Conservation (phyloP, 2,113 vertebrate species). For the Coreoperca whiteheadi region DNA sequence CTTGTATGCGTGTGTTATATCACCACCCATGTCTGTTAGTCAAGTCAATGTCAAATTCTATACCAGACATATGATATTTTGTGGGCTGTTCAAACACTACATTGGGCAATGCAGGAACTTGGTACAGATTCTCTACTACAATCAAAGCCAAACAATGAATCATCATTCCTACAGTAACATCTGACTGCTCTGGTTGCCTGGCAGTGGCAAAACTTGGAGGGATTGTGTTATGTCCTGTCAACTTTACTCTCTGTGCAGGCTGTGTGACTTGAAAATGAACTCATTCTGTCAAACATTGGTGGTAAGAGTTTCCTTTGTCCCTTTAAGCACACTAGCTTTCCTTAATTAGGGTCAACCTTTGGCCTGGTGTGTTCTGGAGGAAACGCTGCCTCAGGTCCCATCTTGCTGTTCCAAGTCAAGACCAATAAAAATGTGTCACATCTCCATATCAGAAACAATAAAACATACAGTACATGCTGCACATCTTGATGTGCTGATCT, state of each 20-base stretch:
- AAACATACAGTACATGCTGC: background rate
- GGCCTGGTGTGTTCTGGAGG: background rate
- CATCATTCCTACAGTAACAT: slow-evolving; percentile 24
- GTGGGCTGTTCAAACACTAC: background rate
- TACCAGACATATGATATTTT: background rate
- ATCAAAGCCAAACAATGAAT: slow-evolving; percentile 45
- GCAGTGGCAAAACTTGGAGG: background rate
- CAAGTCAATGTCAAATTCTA: background rate
- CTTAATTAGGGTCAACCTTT: slow-evolving; percentile 27
- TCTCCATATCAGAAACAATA: background rate
- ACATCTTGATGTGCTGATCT: background rate
- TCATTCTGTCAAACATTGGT: background rate
- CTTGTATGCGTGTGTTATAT: slow-evolving; percentile 10
- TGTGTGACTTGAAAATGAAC: background rate
- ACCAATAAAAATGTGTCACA: slow-evolving; percentile 19
- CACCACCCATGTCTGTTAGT: slow-evolving; percentile 1
- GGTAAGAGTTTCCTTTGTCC: slow-evolving; percentile 12
- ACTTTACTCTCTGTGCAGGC: background rate
- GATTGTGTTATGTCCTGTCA: slow-evolving; percentile 7
- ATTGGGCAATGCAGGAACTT: slow-evolving; percentile 1
- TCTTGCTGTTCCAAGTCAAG: slow-evolving; percentile 10
- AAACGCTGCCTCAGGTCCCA: background rate
- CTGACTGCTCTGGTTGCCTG: slow-evolving; percentile 10
- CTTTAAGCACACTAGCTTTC: slow-evolving; percentile 8
- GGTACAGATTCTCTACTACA: background rate